phyloP scores from a whole-genome alignment of 2,797 vertebrate genomes.

The Holocentrus rufus region DNA sequence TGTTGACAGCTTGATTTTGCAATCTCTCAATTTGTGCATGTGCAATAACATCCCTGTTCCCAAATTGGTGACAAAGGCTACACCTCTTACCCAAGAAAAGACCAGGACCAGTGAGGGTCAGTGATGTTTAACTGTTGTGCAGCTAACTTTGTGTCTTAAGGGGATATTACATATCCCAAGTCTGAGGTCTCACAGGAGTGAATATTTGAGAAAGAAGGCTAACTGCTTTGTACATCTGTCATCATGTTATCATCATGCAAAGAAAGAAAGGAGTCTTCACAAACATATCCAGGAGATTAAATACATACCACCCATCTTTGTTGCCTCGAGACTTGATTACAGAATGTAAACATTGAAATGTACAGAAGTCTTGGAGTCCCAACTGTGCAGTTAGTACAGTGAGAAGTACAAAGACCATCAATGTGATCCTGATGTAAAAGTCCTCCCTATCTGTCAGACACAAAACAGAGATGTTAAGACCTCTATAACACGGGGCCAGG shows the following conservation, averaged over 20 bases:
- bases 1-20: neutral
- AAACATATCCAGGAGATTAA: neutral
- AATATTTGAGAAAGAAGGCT: neutral
- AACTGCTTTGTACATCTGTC: neutral
- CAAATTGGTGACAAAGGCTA: neutral
- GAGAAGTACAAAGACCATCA: neutral
- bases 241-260: neutral
- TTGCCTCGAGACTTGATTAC: neutral
- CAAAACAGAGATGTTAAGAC: neutral
- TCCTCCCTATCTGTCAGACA: neutral
- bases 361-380: neutral
- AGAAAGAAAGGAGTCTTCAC: neutral
- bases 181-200: neutral
- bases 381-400: neutral
- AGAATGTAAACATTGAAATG: slow-evolving; percentile 18
- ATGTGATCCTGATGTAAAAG: neutral
- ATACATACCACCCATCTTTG: neutral
- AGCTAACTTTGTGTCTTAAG: neutral
- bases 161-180: neutral
- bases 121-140: neutral
- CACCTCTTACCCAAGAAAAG: neutral
- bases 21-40: neutral
- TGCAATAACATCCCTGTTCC: neutral
- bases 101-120: neutral
- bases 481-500: neutral